Percentiles rank a stretch among this genome's conserved stretches.
phyloP scores from a whole-genome alignment of 2,888 invertebrate species.

The Drosophila lacicola region DNA sequence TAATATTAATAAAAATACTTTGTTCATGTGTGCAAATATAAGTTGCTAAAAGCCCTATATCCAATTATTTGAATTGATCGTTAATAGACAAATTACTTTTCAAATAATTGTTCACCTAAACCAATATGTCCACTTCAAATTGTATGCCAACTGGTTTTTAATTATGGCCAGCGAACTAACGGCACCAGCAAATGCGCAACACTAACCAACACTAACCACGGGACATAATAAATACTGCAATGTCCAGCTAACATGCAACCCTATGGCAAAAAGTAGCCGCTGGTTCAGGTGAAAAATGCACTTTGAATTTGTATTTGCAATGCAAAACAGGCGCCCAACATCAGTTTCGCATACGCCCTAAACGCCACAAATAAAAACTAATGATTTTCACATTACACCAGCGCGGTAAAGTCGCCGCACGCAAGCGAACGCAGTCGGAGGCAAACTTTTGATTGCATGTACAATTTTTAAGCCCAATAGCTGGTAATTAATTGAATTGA shows the following conservation, averaged over 20 bases:
- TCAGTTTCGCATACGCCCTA: constrained; percentile 44
- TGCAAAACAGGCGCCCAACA: constrained; percentile 41
- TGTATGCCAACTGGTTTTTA: constrained; percentile 6
- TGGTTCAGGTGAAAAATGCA: constrained; percentile 59
- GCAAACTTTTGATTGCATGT: constrained; percentile 34
- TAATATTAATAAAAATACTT: too few species aligned
- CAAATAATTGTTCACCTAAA: background rate
- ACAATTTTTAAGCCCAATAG: constrained; percentile 27
- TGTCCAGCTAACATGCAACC: constrained; percentile 57
- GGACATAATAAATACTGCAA: constrained; percentile 55
- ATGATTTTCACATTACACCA: constrained; percentile 70
- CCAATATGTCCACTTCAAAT: background rate
- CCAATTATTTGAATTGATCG: background rate
- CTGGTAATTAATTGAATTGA: constrained; percentile 29
- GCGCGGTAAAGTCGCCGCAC: constrained; percentile 33
- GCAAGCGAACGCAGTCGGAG: constrained; percentile 36
- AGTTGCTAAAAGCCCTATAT: too few species aligned
- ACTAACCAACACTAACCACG: constrained; percentile 44
- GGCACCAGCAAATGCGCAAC: constrained; percentile 51
- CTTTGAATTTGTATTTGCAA: constrained; percentile 53
- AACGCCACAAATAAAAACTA: constrained; percentile 75
- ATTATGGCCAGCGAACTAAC: constrained; percentile 32
- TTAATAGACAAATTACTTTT: background rate
- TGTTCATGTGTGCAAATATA: too few species aligned
- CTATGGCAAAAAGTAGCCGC: background rate